Evolutionary conservation across 1,140 invertebrate species (phyloP), one percentile per base, ranked within the genome.

Genomic region (Aporrectodea caliginosa): DNA sequence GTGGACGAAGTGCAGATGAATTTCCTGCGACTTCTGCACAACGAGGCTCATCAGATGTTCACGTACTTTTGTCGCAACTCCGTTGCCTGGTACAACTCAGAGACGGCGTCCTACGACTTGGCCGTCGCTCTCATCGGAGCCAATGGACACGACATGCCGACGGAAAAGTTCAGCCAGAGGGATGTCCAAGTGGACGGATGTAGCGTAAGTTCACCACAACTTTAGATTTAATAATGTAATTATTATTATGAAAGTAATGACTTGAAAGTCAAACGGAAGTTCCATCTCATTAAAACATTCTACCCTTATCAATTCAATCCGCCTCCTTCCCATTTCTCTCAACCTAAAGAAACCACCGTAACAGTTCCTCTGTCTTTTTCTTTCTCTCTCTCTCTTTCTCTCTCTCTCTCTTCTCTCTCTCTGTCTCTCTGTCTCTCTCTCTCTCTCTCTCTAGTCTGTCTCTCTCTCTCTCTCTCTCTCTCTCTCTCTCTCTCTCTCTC

Each of bases 41-140:
- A 91, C 81, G 89, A 91, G 35, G 93, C 91, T 0, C 89, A 91
- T 77, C 94, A 96, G 86, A 94, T 94, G 85, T 95, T 96, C 84
- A 95, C 94, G 0, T 95, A 94, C 86, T 91, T 90, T n/a, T 96
- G 94, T 85, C 90, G 92, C 1, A 93, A 93, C 81, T 92, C 91
- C 78, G 91, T 89, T 43, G 93, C 91, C 16, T 94, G 93, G 93
- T 93, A 90, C 75, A 87, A 92, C 81, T 79, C 86, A 1, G 86
- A 89, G 79, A 85, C 84, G 0, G 82, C 88, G 16, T 90, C 88
- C 74, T 90, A 91, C 79, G 87, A 91, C 71, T 82, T 83, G 16
- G 87, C 93, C 0, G 84, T 94, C 34, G 91, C 90, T 83, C 88
- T 94, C 32, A 84, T 92, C 58, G 93, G 93, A 2, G 89, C 91